Percentiles rank a stretch among this genome's conserved stretches.
Evolutionary conservation across 2,797 vertebrate genomes (phyloP).

Genomic region (Thalassophryne amazonica): DNA sequence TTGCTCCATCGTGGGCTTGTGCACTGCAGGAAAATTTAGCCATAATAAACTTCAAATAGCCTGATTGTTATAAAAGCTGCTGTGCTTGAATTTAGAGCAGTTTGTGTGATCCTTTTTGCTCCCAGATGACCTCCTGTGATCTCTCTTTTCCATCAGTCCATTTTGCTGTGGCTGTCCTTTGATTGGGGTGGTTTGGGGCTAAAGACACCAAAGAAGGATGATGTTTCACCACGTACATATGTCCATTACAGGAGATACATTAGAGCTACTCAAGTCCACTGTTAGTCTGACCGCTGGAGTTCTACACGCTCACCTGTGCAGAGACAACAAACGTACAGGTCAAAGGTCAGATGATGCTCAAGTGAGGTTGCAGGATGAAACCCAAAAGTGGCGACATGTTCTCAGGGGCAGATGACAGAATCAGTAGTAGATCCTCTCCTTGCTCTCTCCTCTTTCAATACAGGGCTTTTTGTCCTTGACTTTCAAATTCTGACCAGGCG

Average conservation of each 20-base stretch:
- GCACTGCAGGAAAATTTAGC: too few species aligned
- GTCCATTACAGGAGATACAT: conserved; percentile 21
- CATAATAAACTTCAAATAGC: too few species aligned
- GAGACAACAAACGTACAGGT: conserved; percentile 2
- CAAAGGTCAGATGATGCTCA: conserved; percentile 57
- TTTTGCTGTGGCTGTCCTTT: conserved; percentile 23
- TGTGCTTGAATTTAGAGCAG: conserved; percentile 10
- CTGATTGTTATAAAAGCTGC: conserved; percentile 21
- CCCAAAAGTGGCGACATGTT: conserved; percentile 45
- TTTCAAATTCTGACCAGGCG: conserved; percentile 99
- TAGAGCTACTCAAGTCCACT: conserved; percentile 35
- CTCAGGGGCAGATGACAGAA: conserved; percentile 26
- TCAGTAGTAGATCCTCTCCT: conserved; percentile 22
- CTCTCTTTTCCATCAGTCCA: background rate
- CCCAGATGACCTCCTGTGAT: conserved; percentile 14
- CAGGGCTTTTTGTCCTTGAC: conserved; percentile 97
- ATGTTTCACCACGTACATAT: conserved; percentile 48
- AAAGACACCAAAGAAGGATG: conserved; percentile 21
- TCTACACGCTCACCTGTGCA: conserved; percentile 26
- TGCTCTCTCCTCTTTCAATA: conserved; percentile 77
- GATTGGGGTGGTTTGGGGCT: conserved; percentile 15
- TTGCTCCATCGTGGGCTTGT: too few species aligned
- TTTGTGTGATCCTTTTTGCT: conserved; percentile 16
- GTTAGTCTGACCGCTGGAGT: conserved; percentile 57
- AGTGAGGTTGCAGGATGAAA: conserved; percentile 53